Conservation (phyloP, 1,140 invertebrate species). For the Carcinoscorpius rotundicauda region DNA sequence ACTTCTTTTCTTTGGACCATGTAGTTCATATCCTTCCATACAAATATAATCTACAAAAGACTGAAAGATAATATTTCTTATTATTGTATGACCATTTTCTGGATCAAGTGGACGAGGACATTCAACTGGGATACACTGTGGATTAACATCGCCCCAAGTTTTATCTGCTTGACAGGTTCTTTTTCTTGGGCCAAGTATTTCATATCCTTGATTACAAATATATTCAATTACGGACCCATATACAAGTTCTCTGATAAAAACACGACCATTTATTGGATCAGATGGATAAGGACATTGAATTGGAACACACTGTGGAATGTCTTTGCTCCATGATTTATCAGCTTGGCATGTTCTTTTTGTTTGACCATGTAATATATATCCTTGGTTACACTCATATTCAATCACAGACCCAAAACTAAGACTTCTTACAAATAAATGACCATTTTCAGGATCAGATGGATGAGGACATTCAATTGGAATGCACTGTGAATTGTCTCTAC, state of each 20-base stretch:
- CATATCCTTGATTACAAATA: constrained; percentile 28
- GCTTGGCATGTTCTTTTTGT: constrained; percentile 25
- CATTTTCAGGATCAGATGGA: constrained; percentile 7
- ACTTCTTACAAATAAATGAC: constrained; percentile 12
- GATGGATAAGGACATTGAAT: constrained; percentile 23
- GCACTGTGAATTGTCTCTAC: constrained; percentile 15
- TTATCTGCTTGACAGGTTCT: constrained; percentile 29
- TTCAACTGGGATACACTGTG: constrained; percentile 30
- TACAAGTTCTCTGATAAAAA: constrained; percentile 4
- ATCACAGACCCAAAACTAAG: constrained; percentile 41
- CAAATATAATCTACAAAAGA: constrained; percentile 67
- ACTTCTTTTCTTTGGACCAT: constrained; percentile 10
- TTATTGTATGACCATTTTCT: constrained; percentile 35
- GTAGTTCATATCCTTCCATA: constrained; percentile 46
- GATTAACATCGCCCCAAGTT: constrained; percentile 30
- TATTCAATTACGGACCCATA: constrained; percentile 22
- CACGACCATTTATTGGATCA: constrained; percentile 8
- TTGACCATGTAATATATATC: constrained; percentile 28
- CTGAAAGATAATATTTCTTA: constrained; percentile 44
- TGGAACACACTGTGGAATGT: constrained; percentile 25
- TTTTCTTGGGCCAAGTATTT: constrained; percentile 22
- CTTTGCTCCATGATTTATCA: constrained; percentile 25
- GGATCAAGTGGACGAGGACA: constrained; percentile 19
- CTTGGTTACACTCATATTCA: constrained; percentile 34
- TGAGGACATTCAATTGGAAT: constrained; percentile 9